Percentiles rank a stretch among this genome's conserved stretches.
phyloP scores from a whole-genome alignment of 2,113 vertebrate species.

The Sula dactylatra region DNA sequence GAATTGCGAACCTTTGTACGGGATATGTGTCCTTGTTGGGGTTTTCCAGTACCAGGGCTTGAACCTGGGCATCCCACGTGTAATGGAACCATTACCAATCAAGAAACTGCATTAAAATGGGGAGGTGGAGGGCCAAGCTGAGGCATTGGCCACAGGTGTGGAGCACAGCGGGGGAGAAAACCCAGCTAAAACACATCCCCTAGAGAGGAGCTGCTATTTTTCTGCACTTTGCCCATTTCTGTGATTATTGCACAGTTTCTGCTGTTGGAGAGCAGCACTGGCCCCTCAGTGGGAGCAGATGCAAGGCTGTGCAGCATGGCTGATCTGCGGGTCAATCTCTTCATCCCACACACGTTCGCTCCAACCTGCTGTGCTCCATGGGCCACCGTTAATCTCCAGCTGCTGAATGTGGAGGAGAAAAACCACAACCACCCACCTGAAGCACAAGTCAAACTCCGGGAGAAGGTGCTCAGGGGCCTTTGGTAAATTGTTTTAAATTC shows the following conservation, averaged over 20 bases:
- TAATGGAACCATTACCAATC: too few relatives aligned
- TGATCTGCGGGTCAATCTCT: too few relatives aligned
- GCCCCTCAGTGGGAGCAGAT: accelerated
- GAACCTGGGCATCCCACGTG: too few relatives aligned
- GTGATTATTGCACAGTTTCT: not conserved
- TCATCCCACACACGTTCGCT: not conserved
- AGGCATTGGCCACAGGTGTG: too few relatives aligned
- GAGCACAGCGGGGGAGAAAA: too few relatives aligned
- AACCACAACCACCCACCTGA: not conserved
- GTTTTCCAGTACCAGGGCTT: too few relatives aligned
- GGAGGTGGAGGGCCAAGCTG: too few relatives aligned
- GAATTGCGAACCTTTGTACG: too few relatives aligned
- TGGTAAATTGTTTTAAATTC: not conserved
- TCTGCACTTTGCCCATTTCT: not conserved
- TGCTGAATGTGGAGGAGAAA: not conserved
- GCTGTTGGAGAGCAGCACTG: not conserved
- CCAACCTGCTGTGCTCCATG: not conserved
- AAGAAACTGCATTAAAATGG: too few relatives aligned
- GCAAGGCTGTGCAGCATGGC: not conserved
- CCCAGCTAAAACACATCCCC: accelerated
- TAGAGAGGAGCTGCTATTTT: not conserved
- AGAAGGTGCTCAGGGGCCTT: too few relatives aligned
- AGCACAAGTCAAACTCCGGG: too few relatives aligned
- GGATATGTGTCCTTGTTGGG: too few relatives aligned
- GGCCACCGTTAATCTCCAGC: not conserved